Base-by-base conservation (phyloP, 1,140 invertebrate species). In the Lepidostoma basale region DNA sequence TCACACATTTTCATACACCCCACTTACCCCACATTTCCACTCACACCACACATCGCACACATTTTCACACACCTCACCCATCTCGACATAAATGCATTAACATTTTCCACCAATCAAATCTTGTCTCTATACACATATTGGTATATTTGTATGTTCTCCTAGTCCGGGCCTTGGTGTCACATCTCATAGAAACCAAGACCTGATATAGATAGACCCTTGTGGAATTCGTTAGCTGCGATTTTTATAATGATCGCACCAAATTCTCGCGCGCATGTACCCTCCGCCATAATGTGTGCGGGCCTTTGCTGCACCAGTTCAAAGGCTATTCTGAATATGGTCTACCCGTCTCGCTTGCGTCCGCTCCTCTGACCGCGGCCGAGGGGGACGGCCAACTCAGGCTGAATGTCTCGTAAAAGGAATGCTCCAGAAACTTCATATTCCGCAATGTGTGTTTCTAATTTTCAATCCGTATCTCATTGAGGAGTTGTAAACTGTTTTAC, bases 211-310 rank as follows among this genome's bases (percentile, higher is more conserved):
- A n/a, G n/a, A n/a, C n/a, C n/a, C n/a, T n/a, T n/a, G n/a, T n/a
- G 52, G 30, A 56, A 33, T 56, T 56, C 26, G 26, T 10, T 36
- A 18, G 5, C 47, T 12, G 52, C 30, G 52, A 56, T 56, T 56
- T 42, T 60, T 60, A 60, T 60, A 60, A 60, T 44, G 56, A 60
- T 22, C 39, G 56, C 56, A 40, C 39, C 56, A 22, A 60, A 26
- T 60, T 40, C 56, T 60, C 20, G 56, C 33, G 22, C 42, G 49
- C n/a, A n/a, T n/a, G n/a, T n/a, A n/a, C n/a, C n/a, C n/a, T n/a
- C n/a, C 30, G 10, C 42, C 4, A 4, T 18, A 6, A 9, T 9
- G 45, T 49, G 45, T 16, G 12, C 22, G 26, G 26, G 45, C 45
- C 18, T 23, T n/a, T n/a, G n/a, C 18, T 58, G 56, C 56, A 60